Conservation (phyloP, 2,888 invertebrate genomes). For the Conistra vaccinii region DNA sequence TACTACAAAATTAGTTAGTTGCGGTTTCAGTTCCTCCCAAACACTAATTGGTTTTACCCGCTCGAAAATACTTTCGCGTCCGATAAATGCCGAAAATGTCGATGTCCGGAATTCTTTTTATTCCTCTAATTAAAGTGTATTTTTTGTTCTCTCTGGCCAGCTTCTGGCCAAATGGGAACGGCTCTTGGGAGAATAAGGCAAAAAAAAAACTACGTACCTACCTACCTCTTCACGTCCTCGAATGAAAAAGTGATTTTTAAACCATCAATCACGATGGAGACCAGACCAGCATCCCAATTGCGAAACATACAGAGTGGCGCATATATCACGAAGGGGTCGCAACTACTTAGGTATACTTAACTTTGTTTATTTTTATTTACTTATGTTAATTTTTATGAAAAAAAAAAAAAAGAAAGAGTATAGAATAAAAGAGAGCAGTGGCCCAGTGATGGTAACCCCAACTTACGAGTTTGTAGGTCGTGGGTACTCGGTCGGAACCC, state of each 20-base stretch:
- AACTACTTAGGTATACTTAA: too few species aligned
- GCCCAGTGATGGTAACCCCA: too few species aligned
- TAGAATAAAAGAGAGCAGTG: too few species aligned
- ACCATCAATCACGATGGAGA: not conserved
- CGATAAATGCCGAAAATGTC: slow-evolving; percentile 4
- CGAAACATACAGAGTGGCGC: too few species aligned
- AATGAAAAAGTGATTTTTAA: slow-evolving; percentile 14
- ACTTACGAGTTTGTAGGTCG: too few species aligned
- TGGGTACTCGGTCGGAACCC: too few species aligned
- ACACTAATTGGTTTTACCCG: slow-evolving; percentile 28
- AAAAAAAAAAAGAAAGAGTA: too few species aligned
- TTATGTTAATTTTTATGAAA: too few species aligned
- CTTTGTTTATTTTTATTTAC: too few species aligned
- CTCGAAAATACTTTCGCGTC: slow-evolving; percentile 23
- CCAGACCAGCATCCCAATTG: not conserved
- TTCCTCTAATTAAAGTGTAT: slow-evolving; percentile 21
- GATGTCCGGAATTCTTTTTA: slow-evolving; percentile 28
- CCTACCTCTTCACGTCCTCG: not conserved
- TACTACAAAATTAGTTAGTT: slow-evolving; percentile 2
- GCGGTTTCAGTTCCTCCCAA: slow-evolving; percentile 12
- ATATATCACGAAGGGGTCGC: too few species aligned
- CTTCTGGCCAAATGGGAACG: not conserved
- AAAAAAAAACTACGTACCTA: not conserved
- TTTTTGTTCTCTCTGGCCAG: not conserved
- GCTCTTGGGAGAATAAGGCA: not conserved